Conservation (phyloP, 2,797 vertebrate species). For the Salarias fasciatus region DNA sequence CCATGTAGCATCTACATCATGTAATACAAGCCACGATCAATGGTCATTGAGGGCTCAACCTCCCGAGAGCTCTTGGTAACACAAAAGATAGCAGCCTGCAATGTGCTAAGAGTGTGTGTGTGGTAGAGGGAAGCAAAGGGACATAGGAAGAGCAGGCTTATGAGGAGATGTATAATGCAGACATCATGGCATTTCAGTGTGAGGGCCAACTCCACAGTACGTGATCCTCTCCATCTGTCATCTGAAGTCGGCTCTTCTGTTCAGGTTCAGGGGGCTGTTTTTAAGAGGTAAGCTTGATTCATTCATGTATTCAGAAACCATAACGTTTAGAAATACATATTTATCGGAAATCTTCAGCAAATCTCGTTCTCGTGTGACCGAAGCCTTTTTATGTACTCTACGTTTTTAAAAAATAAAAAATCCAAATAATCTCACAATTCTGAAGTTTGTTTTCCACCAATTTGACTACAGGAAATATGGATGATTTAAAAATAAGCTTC, state of each 20-base stretch:
- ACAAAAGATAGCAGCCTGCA: slow-evolving; percentile 27
- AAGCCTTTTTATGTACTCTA: slow-evolving; percentile 27
- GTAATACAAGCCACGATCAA: slow-evolving; percentile 69
- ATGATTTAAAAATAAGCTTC: no score
- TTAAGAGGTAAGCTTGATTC: slow-evolving; percentile 17
- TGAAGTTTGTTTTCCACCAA: no score
- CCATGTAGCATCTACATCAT: slow-evolving; percentile 47
- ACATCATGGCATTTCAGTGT: slow-evolving; percentile 62
- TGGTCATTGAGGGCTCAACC: slow-evolving; percentile 55
- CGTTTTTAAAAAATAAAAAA: no score
- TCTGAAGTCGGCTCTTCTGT: slow-evolving; percentile 37
- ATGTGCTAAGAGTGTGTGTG: slow-evolving; percentile 19
- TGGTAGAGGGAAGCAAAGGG: slow-evolving; percentile 43
- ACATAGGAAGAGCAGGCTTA: slow-evolving; percentile 30
- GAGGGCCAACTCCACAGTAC: slow-evolving; percentile 59
- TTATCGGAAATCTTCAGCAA: slow-evolving; percentile 32
- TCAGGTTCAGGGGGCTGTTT: slow-evolving; percentile 24
- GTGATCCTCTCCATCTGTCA: slow-evolving; percentile 63
- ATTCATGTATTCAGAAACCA: neutral
- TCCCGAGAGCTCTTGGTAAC: slow-evolving; percentile 32
- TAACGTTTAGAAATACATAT: no score
- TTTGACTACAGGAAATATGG: no score
- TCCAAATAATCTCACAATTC: no score
- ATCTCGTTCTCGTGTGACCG: slow-evolving; percentile 43
- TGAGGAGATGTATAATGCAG: slow-evolving; percentile 54